Conservation (phyloP, 2,113 vertebrate genomes). For the Gnathonemus echidnorhynchus region DNA sequence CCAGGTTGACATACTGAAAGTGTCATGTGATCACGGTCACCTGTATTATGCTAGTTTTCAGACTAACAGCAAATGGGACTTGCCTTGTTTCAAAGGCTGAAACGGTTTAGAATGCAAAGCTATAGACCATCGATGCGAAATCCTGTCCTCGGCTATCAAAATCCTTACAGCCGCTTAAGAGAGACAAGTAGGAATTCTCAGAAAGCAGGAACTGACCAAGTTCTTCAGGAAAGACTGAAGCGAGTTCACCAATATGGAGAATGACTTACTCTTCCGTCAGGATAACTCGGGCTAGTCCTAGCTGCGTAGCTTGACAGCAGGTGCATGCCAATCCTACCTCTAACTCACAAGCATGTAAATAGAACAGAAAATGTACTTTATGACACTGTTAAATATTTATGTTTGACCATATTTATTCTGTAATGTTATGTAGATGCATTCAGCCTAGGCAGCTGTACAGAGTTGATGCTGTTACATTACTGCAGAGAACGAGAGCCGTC, state of each 20-base stretch:
- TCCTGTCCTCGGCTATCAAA: neutral
- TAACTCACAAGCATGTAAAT: conserved; percentile 46
- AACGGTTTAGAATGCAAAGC: neutral
- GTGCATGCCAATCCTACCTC: conserved; percentile 59
- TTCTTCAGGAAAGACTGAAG: neutral
- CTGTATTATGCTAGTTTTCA: neutral
- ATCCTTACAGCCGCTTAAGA: neutral
- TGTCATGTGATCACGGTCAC: neutral
- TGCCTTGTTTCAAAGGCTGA: neutral
- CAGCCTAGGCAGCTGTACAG: conserved; percentile 36
- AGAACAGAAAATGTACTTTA: conserved; percentile 47
- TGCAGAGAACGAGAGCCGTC: conserved; percentile 42
- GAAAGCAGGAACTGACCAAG: neutral
- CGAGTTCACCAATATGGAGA: neutral
- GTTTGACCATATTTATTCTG: conserved; percentile 58
- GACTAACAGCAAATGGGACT: neutral
- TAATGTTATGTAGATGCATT: conserved; percentile 47
- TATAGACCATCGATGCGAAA: neutral
- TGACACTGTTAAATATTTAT: conserved; percentile 55
- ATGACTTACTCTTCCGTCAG: neutral
- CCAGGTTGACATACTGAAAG: neutral
- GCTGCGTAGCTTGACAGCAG: conserved; percentile 8
- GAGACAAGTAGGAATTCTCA: neutral
- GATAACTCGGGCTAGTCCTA: neutral
- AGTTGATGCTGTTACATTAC: conserved; percentile 33